These are phyloP conservation scores for Delichon dasypus DNA, from an alignment of 2,797 vertebrate genomes.

Conservation along the genomic window DNA sequence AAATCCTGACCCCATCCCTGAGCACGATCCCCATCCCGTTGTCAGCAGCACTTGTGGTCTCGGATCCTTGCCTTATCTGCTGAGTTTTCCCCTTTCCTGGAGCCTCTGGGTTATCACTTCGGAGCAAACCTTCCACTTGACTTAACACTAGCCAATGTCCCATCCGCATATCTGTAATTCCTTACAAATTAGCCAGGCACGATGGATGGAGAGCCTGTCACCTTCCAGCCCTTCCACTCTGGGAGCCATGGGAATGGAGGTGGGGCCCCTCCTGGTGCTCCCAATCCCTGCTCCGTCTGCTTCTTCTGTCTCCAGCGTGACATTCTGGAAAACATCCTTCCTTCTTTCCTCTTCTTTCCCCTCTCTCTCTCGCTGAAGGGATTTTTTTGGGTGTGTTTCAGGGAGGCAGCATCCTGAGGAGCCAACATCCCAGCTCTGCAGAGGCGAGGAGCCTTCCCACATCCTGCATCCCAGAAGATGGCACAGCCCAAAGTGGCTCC, in stretches of 20 bases:
- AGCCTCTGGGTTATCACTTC: background rate
- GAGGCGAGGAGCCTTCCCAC: background rate
- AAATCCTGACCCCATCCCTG: background rate
- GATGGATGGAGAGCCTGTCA: background rate
- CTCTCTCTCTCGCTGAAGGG: background rate
- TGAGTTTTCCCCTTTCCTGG: background rate
- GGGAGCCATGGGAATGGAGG: background rate
- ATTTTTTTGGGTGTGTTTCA: background rate
- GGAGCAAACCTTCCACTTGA: background rate
- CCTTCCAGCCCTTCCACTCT: background rate
- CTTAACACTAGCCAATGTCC: background rate
- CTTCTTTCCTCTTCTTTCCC: background rate
- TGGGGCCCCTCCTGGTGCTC: background rate
- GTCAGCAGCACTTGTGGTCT: background rate
- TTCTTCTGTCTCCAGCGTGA: background rate
- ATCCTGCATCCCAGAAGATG: background rate
- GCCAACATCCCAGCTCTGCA: background rate
- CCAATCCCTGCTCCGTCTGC: accelerated
- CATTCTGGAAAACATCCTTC: background rate
- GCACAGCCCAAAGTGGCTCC: background rate
- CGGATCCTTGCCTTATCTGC: background rate
- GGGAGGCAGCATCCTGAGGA: background rate
- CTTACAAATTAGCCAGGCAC: background rate
- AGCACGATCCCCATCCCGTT: accelerated
- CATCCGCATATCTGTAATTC: background rate